Base-by-base conservation (phyloP, 2,113 vertebrate species). In the Cavia porcellus region DNA sequence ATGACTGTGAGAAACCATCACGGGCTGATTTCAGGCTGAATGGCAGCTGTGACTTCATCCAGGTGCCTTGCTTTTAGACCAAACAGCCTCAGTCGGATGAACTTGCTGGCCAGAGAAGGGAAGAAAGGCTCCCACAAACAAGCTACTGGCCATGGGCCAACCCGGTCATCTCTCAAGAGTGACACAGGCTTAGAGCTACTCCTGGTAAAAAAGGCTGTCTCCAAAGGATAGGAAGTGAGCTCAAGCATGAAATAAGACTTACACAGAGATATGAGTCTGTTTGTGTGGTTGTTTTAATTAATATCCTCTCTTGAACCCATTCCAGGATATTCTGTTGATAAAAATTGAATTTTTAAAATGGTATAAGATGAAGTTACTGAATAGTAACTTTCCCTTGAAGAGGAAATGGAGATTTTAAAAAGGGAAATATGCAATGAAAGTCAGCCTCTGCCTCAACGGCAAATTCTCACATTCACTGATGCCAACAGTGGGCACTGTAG, bases 101-200 rank as follows among this genome's bases (percentile, higher is more conserved):
- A 92, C 59, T 30, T n/a, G 52, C 75, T 86, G 84, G 97, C 32
- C 5, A 94, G 94, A 92, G 42, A 83, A 28, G 95, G 87, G 86
- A 97, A 94, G 72, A 86, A 97, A 74, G 25, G 77, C 89, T 96
- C 91, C 91, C 94, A 97, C 80, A 81, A 98, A 98, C 88, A 93
- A 91, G 86, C 86, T 19, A 2, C 50, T 94, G 98, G 97, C 96
- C 87, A 42, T 47, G 30, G 0, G 81, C 98, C 98, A 98, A 92
- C 42, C 32, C 50, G 50, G 83, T 72, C 0, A 62, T 93, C 96
- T 96, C 97, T 98, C 96, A 96, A 59, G 57, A 62, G 62, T 62
- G 75, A 94, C 11, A 42, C 87, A 82, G 14, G 7, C 83, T 74
- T 97, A 97, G 96, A 47, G 77, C 66, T 97, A 70, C 70, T 97